Percentiles rank a stretch among this genome's conserved stretches.
Evolutionary conservation across 2,113 vertebrate genomes (phyloP).

Genomic region (Ramphastos sulfuratus): DNA sequence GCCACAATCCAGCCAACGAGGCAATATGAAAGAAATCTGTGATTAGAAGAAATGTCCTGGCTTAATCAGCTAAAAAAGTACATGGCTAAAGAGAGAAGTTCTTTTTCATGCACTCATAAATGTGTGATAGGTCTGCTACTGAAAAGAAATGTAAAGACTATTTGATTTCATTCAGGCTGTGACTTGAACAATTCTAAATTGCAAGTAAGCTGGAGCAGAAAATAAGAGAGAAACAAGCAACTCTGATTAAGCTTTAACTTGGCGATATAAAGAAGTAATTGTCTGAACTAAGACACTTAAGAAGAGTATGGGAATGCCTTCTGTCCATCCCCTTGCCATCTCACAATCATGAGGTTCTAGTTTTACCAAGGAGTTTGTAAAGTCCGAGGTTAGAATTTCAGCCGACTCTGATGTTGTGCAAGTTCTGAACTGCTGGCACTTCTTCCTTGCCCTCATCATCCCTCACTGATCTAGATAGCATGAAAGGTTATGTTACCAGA

Average conservation of each 20-base stretch:
- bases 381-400: not conserved
- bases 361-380: not conserved
- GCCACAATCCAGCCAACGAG: not conserved
- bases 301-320: not conserved
- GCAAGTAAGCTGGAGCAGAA: not conserved
- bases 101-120: not conserved
- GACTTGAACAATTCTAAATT: not conserved
- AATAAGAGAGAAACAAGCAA: not conserved
- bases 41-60: not conserved
- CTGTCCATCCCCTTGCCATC: not conserved
- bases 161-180: not conserved
- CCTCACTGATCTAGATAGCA: not conserved
- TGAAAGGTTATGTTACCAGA: not conserved
- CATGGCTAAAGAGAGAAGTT: not conserved
- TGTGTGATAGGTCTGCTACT: not conserved
- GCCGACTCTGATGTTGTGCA: not conserved
- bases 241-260: not conserved
- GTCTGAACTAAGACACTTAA: not conserved
- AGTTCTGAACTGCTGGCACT: not conserved
- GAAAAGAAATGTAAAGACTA: not conserved
- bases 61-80: not conserved
- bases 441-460: not conserved
- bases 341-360: not conserved
- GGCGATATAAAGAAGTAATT: not conserved
- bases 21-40: conserved; percentile 18